phyloP scores from a whole-genome alignment of 2,113 vertebrate genomes.

The Glaucidium brasilianum region DNA sequence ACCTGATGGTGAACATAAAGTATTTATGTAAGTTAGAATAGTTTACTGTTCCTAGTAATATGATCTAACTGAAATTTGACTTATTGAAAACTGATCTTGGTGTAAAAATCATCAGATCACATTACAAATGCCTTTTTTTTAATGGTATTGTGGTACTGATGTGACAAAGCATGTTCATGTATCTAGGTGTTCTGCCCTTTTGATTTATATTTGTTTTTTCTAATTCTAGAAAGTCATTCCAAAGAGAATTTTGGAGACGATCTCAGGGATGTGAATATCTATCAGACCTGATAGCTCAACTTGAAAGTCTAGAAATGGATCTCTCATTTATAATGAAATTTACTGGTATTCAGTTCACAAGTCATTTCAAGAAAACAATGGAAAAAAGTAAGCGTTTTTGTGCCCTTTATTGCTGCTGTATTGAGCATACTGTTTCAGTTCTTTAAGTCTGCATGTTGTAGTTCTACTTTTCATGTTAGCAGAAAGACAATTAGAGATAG shows the following conservation, averaged over 20 bases:
- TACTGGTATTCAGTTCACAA: slow-evolving; percentile 78
- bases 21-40: not conserved
- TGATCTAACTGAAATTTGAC: not conserved
- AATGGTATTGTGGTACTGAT: not conserved
- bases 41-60: not conserved
- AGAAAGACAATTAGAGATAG: not conserved
- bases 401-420: not conserved
- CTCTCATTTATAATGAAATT: slow-evolving; percentile 74
- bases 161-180: not conserved
- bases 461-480: not conserved
- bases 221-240: slow-evolving; percentile 58
- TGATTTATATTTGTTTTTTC: not conserved
- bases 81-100: not conserved
- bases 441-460: not conserved
- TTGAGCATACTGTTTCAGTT: not conserved
- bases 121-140: not conserved
- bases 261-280: not conserved
- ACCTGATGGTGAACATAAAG: not conserved
- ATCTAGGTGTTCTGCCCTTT: not conserved
- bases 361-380: slow-evolving; percentile 75
- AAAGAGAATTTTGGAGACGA: not conserved
- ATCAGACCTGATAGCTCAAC: slow-evolving; percentile 64
- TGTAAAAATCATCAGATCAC: not conserved
- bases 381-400: slow-evolving; percentile 73
- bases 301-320: slow-evolving; percentile 75